Conservation (phyloP, 2,113 vertebrate genomes). For the Gymnobelideus leadbeateri region DNA sequence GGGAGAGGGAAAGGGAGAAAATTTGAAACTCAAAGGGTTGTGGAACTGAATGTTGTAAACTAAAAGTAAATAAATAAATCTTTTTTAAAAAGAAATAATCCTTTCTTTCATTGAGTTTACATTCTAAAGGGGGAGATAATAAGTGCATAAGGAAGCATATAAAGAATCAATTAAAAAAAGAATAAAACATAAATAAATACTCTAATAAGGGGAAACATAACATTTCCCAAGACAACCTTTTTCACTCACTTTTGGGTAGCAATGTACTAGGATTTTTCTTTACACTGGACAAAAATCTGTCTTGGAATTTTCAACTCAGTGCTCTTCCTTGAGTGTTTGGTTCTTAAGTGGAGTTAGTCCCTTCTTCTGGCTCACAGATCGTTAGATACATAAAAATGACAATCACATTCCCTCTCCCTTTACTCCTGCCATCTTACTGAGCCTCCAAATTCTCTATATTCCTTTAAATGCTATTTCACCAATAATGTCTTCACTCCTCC, state of each 20-base stretch:
- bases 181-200: neutral
- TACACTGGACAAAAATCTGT: neutral
- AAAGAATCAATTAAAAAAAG: neutral
- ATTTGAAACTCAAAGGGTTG: no score
- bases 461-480: neutral
- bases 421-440: neutral
- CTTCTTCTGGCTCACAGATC: neutral
- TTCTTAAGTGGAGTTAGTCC: neutral
- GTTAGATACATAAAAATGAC: neutral
- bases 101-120: neutral
- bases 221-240: neutral
- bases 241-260: neutral
- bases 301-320: neutral
- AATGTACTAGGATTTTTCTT: neutral
- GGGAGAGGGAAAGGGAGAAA: no score
- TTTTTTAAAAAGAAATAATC: neutral
- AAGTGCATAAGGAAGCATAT: neutral
- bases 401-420: neutral
- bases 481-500: no score
- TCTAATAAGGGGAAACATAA: neutral
- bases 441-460: neutral
- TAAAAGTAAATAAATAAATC: no score
- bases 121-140: neutral
- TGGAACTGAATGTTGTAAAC: no score
- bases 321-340: neutral